Base-by-base conservation (phyloP, 2,113 vertebrate genomes). In the Callocephalon fimbriatum region DNA sequence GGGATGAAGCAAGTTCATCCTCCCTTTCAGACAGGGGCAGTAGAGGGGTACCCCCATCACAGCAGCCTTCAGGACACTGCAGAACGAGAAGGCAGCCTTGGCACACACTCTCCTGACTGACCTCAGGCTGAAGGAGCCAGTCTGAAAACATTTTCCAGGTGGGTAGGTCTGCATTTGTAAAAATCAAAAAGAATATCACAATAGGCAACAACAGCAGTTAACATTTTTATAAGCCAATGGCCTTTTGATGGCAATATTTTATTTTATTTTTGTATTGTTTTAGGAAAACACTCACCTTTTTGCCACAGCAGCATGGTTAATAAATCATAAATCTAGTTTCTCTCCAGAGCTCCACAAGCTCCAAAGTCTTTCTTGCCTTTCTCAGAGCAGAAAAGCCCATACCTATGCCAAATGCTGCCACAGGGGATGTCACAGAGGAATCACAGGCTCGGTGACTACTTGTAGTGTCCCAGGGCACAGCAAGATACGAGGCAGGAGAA, bases 171-270 rank as follows among this genome's bases (percentile, higher is more conserved):
- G 12, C 12, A 18, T 56, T 65, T 79, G 31, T 50, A 37, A 86
- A 68, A 72, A 21, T 11, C 31, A 72, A 74, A 68, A 32, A 22
- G 11, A 70, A 20, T 15, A 70, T 61, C 32, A 54, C 11, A 48
- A n/a, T 15, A n/a, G 38, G 19, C 58, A 78, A 32, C 2, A 31
- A 14, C 0, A 20, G 16, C 0, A 61, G 14, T 13, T 26, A 44
- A 19, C 59, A 17, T 25, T 79, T 70, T 74, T 58, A 44, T 38
- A 54, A 84, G 35, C 5, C 42, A 27, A 5, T 50, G 3, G 58
- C 80, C 7, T 78, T 81, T 53, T 12, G 20, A 62, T 22, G 47
- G 11, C 2, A 2, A 27, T 47, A 17, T 12, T 3, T 12, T 19
- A 40, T 54, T 42, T 61, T 82, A 86, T 29, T 38, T 25, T 59